phyloP scores from a whole-genome alignment of 1,140 invertebrate genomes.

The Macrobrachium rosenbergii region DNA sequence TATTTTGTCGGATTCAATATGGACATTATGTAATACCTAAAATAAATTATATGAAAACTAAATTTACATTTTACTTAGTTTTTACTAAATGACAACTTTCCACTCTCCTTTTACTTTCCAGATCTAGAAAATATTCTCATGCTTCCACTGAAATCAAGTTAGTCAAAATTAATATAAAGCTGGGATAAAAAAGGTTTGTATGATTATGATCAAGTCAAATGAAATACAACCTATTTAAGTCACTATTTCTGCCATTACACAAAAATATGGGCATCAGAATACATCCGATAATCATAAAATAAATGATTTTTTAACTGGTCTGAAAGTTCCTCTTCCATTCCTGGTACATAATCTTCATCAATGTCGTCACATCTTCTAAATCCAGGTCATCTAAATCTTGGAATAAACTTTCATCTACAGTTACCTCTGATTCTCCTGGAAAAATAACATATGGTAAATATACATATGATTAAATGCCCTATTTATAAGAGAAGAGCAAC shows the following conservation, averaged over 20 bases:
- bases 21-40: too few relatives aligned
- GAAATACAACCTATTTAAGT: too few relatives aligned
- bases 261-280: background rate
- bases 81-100: too few relatives aligned
- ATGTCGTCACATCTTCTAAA: slow-evolving; percentile 77
- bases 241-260: background rate
- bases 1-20: too few relatives aligned
- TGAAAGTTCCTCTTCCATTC: slow-evolving; percentile 34
- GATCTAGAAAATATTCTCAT: too few relatives aligned
- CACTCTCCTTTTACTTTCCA: too few relatives aligned
- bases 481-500: background rate
- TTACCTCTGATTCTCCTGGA: slow-evolving; percentile 84
- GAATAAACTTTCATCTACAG: slow-evolving; percentile 94
- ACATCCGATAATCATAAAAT: background rate
- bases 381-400: slow-evolving; percentile 93
- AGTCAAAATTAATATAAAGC: too few relatives aligned
- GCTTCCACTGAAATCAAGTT: too few relatives aligned
- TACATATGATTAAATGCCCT: background rate
- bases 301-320: slow-evolving; percentile 9
- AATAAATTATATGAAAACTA: too few relatives aligned
- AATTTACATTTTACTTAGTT: too few relatives aligned
- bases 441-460: slow-evolving; percentile 61
- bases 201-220: too few relatives aligned
- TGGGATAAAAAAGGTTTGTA: too few relatives aligned
- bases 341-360: slow-evolving; percentile 67